Evolutionary conservation across 2,113 vertebrate genomes (phyloP).

Genomic region (Silurus meridionalis): DNA sequence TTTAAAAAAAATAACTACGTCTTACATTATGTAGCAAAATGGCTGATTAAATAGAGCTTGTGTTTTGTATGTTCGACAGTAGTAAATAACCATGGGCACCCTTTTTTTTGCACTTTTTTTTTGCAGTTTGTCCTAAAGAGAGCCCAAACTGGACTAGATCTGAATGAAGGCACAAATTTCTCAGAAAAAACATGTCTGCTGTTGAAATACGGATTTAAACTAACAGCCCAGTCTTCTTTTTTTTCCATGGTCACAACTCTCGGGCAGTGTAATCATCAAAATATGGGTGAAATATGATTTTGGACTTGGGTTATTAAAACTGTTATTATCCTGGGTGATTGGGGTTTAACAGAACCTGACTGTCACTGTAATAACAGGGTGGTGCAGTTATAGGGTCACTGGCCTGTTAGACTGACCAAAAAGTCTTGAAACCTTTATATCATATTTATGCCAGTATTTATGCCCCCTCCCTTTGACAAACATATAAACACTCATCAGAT

Average conservation of each 20-base stretch:
- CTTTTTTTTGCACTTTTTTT: neutral
- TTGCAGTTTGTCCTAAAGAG: neutral
- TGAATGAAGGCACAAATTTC: slow-evolving; percentile 34
- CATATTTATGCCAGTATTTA: slow-evolving; percentile 28
- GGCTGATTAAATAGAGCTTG: neutral
- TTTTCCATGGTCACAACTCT: slow-evolving; percentile 66
- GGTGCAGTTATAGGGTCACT: slow-evolving; percentile 50
- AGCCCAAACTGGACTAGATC: neutral
- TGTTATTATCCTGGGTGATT: slow-evolving; percentile 71
- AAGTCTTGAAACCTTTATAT: slow-evolving; percentile 41
- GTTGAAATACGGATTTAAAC: slow-evolving; percentile 62
- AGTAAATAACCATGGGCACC: neutral
- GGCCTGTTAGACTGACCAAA: slow-evolving; percentile 44
- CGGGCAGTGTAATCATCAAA: slow-evolving; percentile 62
- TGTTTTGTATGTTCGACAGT: neutral
- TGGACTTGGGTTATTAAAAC: slow-evolving; percentile 70
- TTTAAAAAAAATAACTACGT: neutral
- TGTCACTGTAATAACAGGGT: slow-evolving; percentile 75
- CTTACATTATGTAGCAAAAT: neutral
- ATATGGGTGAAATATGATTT: slow-evolving; percentile 73
- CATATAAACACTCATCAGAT: slow-evolving; percentile 38
- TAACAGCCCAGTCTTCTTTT: slow-evolving; percentile 58
- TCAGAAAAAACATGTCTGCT: slow-evolving; percentile 43
- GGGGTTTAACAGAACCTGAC: slow-evolving; percentile 71
- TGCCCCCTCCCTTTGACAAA: slow-evolving; percentile 41